Evolutionary conservation across 2,888 invertebrate genomes (phyloP), one percentile per base, ranked within the genome.

Genomic region (Aleiodes leptofemur): DNA sequence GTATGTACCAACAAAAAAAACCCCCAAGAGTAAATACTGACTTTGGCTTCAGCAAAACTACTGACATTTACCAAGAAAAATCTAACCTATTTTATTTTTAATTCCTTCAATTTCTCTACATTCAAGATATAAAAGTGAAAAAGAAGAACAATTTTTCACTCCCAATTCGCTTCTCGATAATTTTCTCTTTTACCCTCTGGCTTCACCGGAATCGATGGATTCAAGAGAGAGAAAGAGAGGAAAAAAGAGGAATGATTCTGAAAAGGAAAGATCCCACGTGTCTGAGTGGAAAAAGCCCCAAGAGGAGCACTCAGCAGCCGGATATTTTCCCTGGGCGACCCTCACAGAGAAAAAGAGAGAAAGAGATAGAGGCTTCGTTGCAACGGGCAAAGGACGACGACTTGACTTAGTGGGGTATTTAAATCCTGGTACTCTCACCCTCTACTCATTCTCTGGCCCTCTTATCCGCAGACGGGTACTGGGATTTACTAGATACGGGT

Each of bases 401-500:
- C 64, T 64, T 64, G 64, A 64, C 64, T 64, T 64, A 64, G 64
- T 64, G 64, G 64, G 64, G 64, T 64, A 64, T 64, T 64, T 64
- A 64, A 64, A 64, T 64, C 64, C 64, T 31, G 31, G 64, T 23
- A 23, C 64, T 64, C 64, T 64, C 64, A 43, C 23, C 64, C 64
- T 48, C 43, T 43, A 23, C 64, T 64, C 64, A 43, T 8, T 23
- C 64, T 48, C 16, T 23, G 43, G 4, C 14, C 61, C 74, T 61
- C 70, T 70, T 74, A 74, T 74, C 74, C 50, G 43, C 61, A 43
- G 59, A 64, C 70, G 57, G 69, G 64, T 61, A 38, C 55, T 34
- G 61, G 74, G 74, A 74, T 74, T 74, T 70, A 55, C 70, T 61
- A 53, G 57, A 16, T 11, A 43, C 43, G 64, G 64, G 64, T 64